Base-by-base conservation (phyloP, 2,797 vertebrate genomes). In the Tolypeutes matacus region DNA sequence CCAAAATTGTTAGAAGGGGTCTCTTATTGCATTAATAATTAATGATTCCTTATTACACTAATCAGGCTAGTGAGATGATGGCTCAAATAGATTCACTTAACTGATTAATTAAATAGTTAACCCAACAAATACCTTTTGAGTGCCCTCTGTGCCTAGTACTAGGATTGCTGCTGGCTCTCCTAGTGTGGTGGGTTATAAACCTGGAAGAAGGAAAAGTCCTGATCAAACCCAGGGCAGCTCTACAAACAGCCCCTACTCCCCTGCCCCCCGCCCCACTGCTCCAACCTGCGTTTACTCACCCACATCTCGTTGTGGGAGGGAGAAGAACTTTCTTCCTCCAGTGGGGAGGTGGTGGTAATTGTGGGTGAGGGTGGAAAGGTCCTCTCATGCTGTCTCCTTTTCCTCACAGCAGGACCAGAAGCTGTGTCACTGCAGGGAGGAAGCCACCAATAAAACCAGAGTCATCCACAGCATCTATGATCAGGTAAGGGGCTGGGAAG, bases 341-440 rank as follows among this genome's bases (percentile, higher is more conserved):
- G 31, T 0, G 11, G 60, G 58, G 34, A 42, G 5, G 34, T 12
- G 25, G 65, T 9, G 7, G n/a, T 23, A 18, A 58, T 25, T 4
- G 25, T 0, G 1, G 56, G 88, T 36, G 9, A 9, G n/a, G 18
- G 20, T 56, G n/a, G 49, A 6, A 58, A 51, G 12, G 25, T 82
- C 27, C 7, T 77, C 78, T 93, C 80, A 93, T 20, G n/a, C 56
- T 64, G 14, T 27, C 20, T 73, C 76, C 20, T 1, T 4, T 85
- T 62, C 81, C 17, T 67, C 67, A 34, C 23, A 85, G 83, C 94
- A 97, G 95, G 49, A 39, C 8, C 93, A 90, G 64, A 96, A 42
- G 13, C 73, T 27, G 23, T 97, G 97, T 64, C 81, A n/a, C 31
- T 97, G 96, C 70, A 85, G 95, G 14, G 64, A 94, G 60, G 97